Evolutionary conservation across 2,888 invertebrate genomes (phyloP).

Genomic region (Aleiodes alternator): DNA sequence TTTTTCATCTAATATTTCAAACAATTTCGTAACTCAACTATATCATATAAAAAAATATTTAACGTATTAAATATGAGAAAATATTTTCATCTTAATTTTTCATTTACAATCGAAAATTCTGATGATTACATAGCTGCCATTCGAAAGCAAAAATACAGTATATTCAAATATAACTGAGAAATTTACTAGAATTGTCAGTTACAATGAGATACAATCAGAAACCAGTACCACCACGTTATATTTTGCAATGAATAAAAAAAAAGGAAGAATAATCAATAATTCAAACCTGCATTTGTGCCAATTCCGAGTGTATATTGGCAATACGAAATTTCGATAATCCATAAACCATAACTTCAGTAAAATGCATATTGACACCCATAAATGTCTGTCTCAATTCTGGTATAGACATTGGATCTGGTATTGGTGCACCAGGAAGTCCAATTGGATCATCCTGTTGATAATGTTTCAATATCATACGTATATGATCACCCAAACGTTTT

Average conservation of each 20-base stretch:
- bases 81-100: no score
- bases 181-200: no score
- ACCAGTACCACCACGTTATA: background rate
- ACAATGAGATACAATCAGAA: no score
- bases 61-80: no score
- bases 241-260: slow-evolving; percentile 23
- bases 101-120: no score
- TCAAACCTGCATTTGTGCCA: slow-evolving; percentile 85
- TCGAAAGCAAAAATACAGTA: no score
- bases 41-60: no score
- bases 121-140: no score
- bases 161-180: no score
- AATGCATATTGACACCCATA: slow-evolving; percentile 82
- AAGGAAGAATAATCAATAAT: slow-evolving; percentile 12
- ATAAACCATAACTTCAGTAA: slow-evolving; percentile 83
- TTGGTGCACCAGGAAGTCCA: slow-evolving; percentile 86
- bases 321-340: slow-evolving; percentile 89
- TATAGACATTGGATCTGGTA: slow-evolving; percentile 88
- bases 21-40: no score
- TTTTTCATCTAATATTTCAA: no score
- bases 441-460: slow-evolving; percentile 88
- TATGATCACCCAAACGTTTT: slow-evolving; percentile 84
- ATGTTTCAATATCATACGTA: slow-evolving; percentile 84
- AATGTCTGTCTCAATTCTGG: slow-evolving; percentile 86
- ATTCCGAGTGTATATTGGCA: slow-evolving; percentile 82